phyloP scores from a whole-genome alignment of 2,888 invertebrate genomes.

The Oscheius sp. region DNA sequence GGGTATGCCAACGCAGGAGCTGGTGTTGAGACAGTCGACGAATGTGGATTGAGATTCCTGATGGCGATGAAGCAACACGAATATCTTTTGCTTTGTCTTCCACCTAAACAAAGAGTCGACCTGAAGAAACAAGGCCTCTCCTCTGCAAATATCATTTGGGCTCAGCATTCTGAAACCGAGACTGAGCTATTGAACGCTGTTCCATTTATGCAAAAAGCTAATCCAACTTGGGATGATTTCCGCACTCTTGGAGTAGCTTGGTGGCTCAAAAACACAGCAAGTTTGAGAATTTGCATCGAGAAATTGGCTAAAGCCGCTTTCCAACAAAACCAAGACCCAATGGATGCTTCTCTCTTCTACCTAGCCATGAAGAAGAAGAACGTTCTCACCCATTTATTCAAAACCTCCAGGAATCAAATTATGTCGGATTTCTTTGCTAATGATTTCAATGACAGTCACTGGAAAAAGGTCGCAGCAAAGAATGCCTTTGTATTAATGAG shows the following conservation, averaged over 20 bases:
- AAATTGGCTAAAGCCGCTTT: conserved; percentile 92
- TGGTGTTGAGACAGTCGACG: conserved; percentile 78
- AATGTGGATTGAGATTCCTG: conserved; percentile 91
- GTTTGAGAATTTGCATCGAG: conserved; percentile 86
- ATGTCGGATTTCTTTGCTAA: conserved; percentile 95
- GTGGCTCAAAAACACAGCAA: conserved; percentile 88
- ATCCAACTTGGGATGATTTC: conserved; percentile 84
- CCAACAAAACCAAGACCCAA: conserved; percentile 88
- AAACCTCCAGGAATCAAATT: conserved; percentile 81
- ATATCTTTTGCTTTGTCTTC: conserved; percentile 90
- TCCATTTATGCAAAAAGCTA: conserved; percentile 76
- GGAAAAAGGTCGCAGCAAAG: conserved; percentile 90
- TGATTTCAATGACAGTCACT: conserved; percentile 89
- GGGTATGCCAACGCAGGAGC: conserved; percentile 61
- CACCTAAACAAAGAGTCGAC: conserved; percentile 84
- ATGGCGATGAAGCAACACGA: conserved; percentile 97
- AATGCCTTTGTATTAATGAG: conserved; percentile 96
- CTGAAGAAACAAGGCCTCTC: conserved; percentile 55
- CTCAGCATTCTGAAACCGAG: conserved; percentile 96
- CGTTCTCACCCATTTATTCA: conserved; percentile 91
- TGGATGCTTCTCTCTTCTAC: conserved; percentile 96
- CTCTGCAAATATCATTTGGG: conserved; percentile 92
- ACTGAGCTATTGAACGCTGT: conserved; percentile 86
- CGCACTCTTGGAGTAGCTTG: conserved; percentile 91
- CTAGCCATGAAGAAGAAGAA: conserved; percentile 97